A percentile compares a stretch with the other conserved stretches of the same genome.
These are phyloP conservation scores for Amblyopsis rosae DNA, from an alignment of 2,113 vertebrate species.

Conservation along the genomic window DNA sequence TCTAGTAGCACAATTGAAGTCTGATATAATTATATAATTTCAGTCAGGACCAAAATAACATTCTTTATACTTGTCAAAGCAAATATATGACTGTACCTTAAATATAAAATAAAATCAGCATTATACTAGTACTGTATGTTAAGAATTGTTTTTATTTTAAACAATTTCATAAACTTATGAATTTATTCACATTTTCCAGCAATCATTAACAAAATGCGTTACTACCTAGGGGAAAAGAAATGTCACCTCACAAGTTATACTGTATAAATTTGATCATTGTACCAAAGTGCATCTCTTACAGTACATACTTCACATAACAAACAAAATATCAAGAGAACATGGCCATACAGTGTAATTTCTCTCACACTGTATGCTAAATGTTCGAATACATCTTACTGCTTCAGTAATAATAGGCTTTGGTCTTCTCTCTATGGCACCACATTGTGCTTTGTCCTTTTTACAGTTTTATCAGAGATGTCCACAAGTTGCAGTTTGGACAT, in stretches of 20 bases:
- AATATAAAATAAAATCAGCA: not conserved
- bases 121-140: not conserved
- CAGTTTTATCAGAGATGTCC: not conserved
- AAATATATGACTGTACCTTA: not conserved
- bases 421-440: not conserved
- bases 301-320: not conserved
- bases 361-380: not conserved
- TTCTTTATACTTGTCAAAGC: not conserved
- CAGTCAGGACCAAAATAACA: not conserved
- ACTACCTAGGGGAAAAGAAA: not conserved
- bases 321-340: too few relatives aligned
- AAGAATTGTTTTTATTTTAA: slow-evolving; percentile 35
- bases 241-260: not conserved
- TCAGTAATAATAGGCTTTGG: not conserved
- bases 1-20: too few relatives aligned
- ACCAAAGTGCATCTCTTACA: slow-evolving; percentile 34
- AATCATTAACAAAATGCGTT: not conserved
- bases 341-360: not conserved
- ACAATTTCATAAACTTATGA: slow-evolving; percentile 8
- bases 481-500: not conserved
- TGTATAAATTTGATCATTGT: not conserved
- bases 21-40: too few relatives aligned
- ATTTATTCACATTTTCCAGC: slow-evolving; percentile 31
- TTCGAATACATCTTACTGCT: not conserved
- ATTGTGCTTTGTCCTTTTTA: not conserved